These are phyloP conservation scores for Ceratitis capitata DNA, from an alignment of 1,140 invertebrate genomes.

Conservation along the genomic window DNA sequence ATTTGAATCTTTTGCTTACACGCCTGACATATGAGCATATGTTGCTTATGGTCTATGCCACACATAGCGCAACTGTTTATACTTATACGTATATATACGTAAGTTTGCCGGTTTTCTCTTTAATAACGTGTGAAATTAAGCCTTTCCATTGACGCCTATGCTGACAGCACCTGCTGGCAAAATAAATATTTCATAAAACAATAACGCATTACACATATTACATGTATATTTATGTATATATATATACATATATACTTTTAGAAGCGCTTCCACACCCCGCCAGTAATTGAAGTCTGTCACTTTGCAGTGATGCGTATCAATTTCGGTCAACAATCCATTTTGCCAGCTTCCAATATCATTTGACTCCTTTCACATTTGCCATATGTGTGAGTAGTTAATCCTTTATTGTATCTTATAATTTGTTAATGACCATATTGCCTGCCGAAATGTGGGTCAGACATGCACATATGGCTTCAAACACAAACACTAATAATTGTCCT, in stretches of 20 bases:
- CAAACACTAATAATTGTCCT: neutral
- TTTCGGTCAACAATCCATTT: conserved; percentile 11
- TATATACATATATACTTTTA: neutral
- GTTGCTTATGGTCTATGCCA: no score
- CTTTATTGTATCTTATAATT: neutral
- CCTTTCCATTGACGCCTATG: neutral
- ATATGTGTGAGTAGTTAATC: no score
- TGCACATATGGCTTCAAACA: neutral
- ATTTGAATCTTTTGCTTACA: neutral
- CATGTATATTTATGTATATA: neutral
- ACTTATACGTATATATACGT: neutral
- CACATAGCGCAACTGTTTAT: no score
- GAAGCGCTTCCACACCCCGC: no score
- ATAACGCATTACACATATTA: neutral
- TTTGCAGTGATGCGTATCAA: conserved; percentile 21
- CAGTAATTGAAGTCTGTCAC: conserved; percentile 22
- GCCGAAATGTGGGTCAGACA: neutral
- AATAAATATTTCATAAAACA: no score
- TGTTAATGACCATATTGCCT: neutral
- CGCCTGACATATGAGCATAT: no score
- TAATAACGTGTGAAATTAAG: neutral
- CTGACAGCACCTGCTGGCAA: neutral
- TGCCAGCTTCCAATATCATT: neutral
- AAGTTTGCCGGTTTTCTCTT: no score
- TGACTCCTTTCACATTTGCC: neutral